Conservation (phyloP, 1,140 invertebrate species). For the Megalonaias nervosa region DNA sequence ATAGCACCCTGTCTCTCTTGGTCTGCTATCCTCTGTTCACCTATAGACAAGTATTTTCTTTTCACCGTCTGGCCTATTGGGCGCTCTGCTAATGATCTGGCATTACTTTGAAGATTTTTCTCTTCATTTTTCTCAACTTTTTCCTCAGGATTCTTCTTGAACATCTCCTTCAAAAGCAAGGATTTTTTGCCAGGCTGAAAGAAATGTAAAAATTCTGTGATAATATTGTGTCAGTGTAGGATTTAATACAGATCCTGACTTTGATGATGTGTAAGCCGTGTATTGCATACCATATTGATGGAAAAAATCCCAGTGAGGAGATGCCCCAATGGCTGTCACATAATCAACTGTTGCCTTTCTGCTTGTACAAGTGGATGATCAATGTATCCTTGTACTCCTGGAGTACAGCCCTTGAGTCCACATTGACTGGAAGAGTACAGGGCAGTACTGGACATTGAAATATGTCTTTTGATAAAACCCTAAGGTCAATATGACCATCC, state of each 20-base stretch:
- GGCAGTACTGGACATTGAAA: too few relatives aligned
- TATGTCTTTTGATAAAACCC: too few relatives aligned
- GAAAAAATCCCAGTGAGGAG: not conserved
- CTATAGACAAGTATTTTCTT: slow-evolving; percentile 48
- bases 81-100: slow-evolving; percentile 25
- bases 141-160: not conserved
- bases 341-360: too few relatives aligned
- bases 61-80: slow-evolving; percentile 49
- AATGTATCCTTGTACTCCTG: too few relatives aligned
- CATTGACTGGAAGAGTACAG: too few relatives aligned
- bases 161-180: slow-evolving; percentile 46
- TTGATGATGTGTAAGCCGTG: not conserved
- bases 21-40: slow-evolving; percentile 47
- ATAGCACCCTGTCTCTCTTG: slow-evolving; percentile 50
- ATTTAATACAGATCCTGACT: not conserved
- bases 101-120: not conserved
- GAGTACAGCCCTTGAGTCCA: too few relatives aligned
- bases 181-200: slow-evolving; percentile 52
- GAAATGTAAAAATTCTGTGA: not conserved
- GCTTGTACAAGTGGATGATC: too few relatives aligned
- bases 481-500: too few relatives aligned
- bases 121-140: not conserved
- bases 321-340: too few relatives aligned
- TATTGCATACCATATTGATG: not conserved
- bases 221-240: not conserved